Conservation (phyloP, 2,888 invertebrate species). For the Torymus auratus region DNA sequence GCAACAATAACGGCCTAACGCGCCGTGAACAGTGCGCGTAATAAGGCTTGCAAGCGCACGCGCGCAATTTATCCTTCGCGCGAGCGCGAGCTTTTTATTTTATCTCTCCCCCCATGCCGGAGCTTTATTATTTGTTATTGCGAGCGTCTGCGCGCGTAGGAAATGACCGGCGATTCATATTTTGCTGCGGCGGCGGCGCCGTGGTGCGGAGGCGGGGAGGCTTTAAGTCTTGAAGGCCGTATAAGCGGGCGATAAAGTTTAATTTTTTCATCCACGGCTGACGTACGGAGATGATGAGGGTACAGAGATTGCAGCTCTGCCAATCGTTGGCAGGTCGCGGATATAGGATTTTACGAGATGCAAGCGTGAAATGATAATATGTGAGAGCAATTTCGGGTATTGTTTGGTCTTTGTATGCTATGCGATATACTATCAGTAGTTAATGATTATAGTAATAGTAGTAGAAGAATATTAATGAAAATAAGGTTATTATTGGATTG, state of each 20-base stretch:
- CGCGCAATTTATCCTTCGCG: conserved; percentile 31
- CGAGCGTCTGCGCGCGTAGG: neutral
- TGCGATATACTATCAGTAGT: no score
- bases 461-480: no score
- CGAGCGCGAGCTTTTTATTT: conserved; percentile 6
- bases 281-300: neutral
- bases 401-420: no score
- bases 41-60: conserved; percentile 38
- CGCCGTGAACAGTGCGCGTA: conserved; percentile 46
- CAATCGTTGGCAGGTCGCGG: neutral
- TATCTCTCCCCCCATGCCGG: neutral
- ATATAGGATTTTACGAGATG: no score
- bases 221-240: neutral
- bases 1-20: conserved; percentile 36
- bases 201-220: no score
- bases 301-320: neutral
- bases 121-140: conserved; percentile 50
- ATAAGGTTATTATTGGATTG: no score
- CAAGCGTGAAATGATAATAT: no score
- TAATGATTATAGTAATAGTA: no score
- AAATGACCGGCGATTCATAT: conserved; percentile 17
- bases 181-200: no score
- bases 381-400: no score
- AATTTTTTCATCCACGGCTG: conserved; percentile 4
- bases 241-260: conserved; percentile 20